phyloP scores from a whole-genome alignment of 2,797 vertebrate genomes.

The Hirundo rustica region DNA sequence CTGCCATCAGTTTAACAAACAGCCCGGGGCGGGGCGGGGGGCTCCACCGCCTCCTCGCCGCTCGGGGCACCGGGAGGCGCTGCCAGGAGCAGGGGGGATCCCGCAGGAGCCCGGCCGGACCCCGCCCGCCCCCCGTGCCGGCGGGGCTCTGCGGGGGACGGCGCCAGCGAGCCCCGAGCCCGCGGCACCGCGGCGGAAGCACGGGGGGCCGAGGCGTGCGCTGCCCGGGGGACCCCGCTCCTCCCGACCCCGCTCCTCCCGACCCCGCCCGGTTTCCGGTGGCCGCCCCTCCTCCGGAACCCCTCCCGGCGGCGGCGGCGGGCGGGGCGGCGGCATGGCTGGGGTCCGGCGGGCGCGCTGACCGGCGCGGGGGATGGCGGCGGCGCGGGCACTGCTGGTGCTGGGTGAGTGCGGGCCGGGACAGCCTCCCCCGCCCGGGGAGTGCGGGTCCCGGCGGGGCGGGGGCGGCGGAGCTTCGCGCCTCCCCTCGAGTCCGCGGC shows the following conservation, averaged over 20 bases:
- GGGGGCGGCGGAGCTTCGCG: not conserved
- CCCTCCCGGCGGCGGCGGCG: not conserved
- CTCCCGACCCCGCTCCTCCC: too few relatives aligned
- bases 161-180: not conserved
- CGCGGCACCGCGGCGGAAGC: not conserved
- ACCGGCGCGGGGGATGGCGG: not conserved
- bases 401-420: not conserved
- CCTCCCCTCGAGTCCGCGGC: not conserved
- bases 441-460: not conserved
- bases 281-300: conserved; percentile 33
- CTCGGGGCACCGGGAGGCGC: not conserved
- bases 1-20: not conserved
- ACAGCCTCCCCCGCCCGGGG: not conserved
- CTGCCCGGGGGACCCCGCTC: not conserved
- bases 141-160: not conserved
- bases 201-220: not conserved
- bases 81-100: not conserved
- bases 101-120: too few relatives aligned
- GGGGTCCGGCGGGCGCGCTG: not conserved
- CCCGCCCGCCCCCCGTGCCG: not conserved
- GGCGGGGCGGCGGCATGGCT: conserved; percentile 1
- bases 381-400: conserved; percentile 9
- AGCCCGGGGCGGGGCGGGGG: rapidly evolving
- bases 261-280: conserved; percentile 23
- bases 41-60: too few relatives aligned